These are phyloP conservation scores for Leptinotarsa rubiginosa DNA, from an alignment of 2,888 invertebrate species.

Conservation along the genomic window DNA sequence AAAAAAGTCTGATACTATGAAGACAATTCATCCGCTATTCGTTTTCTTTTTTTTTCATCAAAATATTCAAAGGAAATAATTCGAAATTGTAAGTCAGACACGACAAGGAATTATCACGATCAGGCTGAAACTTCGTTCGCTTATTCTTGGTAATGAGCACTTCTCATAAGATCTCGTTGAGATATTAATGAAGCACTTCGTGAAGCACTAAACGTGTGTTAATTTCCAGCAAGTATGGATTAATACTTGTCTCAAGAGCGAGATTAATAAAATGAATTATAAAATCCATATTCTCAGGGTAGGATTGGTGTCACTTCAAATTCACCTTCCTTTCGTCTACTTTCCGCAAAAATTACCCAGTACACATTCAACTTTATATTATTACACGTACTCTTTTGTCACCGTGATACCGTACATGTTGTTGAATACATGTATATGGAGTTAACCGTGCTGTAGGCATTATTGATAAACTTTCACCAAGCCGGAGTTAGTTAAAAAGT, in stretches of 20 bases:
- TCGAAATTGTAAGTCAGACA: too few species aligned
- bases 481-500: slow-evolving; percentile 13
- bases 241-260: slow-evolving; percentile 10
- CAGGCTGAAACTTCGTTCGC: neutral
- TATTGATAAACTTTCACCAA: slow-evolving; percentile 10
- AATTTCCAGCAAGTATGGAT: slow-evolving; percentile 9
- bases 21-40: too few species aligned
- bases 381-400: slow-evolving; percentile 10
- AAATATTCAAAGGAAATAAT: too few species aligned
- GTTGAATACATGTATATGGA: slow-evolving; percentile 9
- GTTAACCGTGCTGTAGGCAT: slow-evolving; percentile 12
- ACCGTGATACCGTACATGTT: neutral
- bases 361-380: slow-evolving; percentile 3
- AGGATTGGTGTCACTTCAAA: neutral
- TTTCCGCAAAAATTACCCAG: neutral
- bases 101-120: neutral
- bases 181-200: slow-evolving; percentile 10
- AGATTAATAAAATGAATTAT: neutral
- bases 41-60: too few species aligned
- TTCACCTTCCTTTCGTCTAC: neutral
- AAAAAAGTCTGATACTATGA: too few species aligned
- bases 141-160: slow-evolving; percentile 15
- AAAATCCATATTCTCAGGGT: neutral
- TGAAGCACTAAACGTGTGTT: slow-evolving; percentile 8
- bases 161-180: slow-evolving; percentile 7